A percentile compares a stretch with the other conserved stretches of the same genome.
Evolutionary conservation across 2,888 invertebrate species (phyloP).

Genomic region (Cotesia congregata): DNA sequence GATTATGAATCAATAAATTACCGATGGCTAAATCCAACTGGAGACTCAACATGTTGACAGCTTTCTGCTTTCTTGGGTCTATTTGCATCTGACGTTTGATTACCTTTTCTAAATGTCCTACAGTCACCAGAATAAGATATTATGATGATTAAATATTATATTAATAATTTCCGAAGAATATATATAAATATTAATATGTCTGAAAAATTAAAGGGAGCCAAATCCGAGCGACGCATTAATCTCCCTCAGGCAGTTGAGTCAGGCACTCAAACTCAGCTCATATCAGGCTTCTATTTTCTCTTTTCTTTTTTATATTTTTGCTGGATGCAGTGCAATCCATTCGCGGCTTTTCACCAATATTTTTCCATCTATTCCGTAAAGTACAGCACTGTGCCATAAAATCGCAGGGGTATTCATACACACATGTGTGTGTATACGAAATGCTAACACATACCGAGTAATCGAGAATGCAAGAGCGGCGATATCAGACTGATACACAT

Average conservation of each 20-base stretch:
- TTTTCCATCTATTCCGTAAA: constrained; percentile 23
- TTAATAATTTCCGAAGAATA: background rate
- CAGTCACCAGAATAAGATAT: too few relatives aligned
- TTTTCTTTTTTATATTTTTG: background rate
- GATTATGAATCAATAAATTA: background rate
- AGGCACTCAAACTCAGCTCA: too few relatives aligned
- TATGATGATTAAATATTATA: too few relatives aligned
- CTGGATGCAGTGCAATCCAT: constrained; percentile 15
- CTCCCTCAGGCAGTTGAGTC: background rate
- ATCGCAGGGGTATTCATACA: background rate
- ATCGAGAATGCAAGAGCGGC: constrained; percentile 19
- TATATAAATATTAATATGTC: background rate
- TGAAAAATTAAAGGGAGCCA: constrained; percentile 6
- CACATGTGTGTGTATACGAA: background rate
- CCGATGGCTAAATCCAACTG: background rate
- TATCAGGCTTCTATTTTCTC: background rate
- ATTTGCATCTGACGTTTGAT: background rate
- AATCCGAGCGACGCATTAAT: constrained; percentile 20
- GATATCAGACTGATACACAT: background rate
- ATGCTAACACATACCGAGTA: background rate
- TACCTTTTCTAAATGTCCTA: background rate
- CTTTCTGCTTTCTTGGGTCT: background rate
- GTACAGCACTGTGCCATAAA: background rate
- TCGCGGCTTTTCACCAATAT: constrained; percentile 29
- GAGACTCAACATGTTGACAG: background rate